phyloP scores from a whole-genome alignment of 1,140 invertebrate species.

The Bradysia coprophila region DNA sequence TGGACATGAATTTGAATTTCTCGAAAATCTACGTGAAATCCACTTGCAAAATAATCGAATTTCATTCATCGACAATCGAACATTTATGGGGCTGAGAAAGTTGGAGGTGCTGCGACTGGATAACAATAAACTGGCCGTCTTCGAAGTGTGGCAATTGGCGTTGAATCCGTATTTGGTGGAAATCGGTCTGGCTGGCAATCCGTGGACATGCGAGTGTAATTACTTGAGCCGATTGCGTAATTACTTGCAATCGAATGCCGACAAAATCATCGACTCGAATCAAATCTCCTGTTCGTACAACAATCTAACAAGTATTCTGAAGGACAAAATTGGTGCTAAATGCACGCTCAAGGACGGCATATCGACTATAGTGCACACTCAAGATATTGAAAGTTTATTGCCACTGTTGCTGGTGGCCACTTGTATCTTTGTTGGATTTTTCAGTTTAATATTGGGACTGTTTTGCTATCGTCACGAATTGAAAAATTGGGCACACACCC shows the following conservation, averaged over 20 bases:
- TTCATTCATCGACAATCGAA: conserved; percentile 63
- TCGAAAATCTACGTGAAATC: conserved; percentile 62
- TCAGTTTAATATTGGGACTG: conserved; percentile 47
- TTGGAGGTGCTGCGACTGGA: conserved; percentile 70
- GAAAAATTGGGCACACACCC: conserved; percentile 70
- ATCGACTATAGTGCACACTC: conserved; percentile 48
- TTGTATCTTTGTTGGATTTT: conserved; percentile 48
- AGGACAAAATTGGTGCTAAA: conserved; percentile 46
- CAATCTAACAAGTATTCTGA: conserved; percentile 39
- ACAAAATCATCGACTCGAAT: conserved; percentile 50
- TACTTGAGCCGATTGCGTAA: conserved; percentile 57
- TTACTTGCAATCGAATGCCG: conserved; percentile 53
- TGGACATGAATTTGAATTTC: conserved; percentile 65
- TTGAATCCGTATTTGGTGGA: conserved; percentile 59
- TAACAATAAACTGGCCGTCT: conserved; percentile 63
- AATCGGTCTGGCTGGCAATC: conserved; percentile 63
- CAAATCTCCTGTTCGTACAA: conserved; percentile 48
- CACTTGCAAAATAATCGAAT: conserved; percentile 79
- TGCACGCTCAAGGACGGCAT: conserved; percentile 44
- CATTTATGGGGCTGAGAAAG: conserved; percentile 59
- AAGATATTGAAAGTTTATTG: conserved; percentile 60
- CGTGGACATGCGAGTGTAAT: conserved; percentile 78
- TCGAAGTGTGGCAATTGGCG: conserved; percentile 54
- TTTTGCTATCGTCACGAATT: conserved; percentile 70
- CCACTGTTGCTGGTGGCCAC: conserved; percentile 55